Evolutionary conservation across 2,888 invertebrate species (phyloP).

Genomic region (Machimus atricapillus): DNA sequence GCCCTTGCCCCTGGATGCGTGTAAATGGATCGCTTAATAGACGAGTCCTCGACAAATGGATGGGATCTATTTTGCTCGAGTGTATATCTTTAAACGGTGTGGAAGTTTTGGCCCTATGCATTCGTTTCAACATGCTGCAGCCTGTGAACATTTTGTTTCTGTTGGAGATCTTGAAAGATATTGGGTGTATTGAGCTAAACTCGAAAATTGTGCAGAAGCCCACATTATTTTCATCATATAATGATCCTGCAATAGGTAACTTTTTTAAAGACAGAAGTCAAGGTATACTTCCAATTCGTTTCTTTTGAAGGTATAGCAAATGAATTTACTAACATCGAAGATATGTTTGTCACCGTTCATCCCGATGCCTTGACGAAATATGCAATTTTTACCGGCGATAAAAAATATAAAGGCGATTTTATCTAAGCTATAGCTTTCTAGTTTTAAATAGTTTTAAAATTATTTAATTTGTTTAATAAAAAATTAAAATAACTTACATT

Average conservation of each 20-base stretch:
- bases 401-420: slow-evolving; percentile 65
- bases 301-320: slow-evolving; percentile 57
- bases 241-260: slow-evolving; percentile 57
- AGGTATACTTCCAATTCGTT: not conserved
- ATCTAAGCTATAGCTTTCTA: slow-evolving; percentile 51
- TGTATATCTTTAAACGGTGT: slow-evolving; percentile 71
- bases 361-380: slow-evolving; percentile 65
- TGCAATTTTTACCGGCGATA: slow-evolving; percentile 67
- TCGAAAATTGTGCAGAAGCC: slow-evolving; percentile 55
- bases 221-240: slow-evolving; percentile 63
- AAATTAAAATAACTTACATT: too few relatives aligned
- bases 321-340: slow-evolving; percentile 64
- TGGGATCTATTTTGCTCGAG: slow-evolving; percentile 71
- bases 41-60: slow-evolving; percentile 72
- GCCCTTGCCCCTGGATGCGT: slow-evolving; percentile 73
- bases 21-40: slow-evolving; percentile 76
- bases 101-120: slow-evolving; percentile 65
- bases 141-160: slow-evolving; percentile 64
- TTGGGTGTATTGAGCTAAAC: slow-evolving; percentile 66
- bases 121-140: slow-evolving; percentile 71
- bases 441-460: too few relatives aligned
- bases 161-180: slow-evolving; percentile 65
- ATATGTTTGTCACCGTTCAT: slow-evolving; percentile 64
- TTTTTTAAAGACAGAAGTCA: not conserved
- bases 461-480: too few relatives aligned